Conservation (phyloP, 2,113 vertebrate genomes). For the Aspidoscelis tigris region DNA sequence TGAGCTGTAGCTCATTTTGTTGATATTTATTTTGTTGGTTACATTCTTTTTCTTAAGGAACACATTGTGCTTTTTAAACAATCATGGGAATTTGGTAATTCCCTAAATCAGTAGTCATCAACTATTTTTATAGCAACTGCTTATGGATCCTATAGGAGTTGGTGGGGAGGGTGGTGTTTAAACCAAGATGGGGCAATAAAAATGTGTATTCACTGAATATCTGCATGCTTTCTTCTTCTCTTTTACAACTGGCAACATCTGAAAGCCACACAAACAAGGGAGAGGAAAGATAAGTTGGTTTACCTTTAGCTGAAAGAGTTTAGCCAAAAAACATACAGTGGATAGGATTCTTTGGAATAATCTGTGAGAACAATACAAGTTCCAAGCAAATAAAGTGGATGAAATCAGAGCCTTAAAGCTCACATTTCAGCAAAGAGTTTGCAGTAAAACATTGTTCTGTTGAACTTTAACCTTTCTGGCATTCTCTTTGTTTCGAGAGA, state of each 20-base stretch:
- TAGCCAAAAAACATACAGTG: not conserved
- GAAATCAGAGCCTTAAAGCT: not conserved
- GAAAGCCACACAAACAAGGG: too few species aligned
- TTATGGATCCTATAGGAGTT: not conserved
- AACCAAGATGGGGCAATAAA: too few species aligned
- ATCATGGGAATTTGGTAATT: not conserved
- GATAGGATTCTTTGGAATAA: not conserved
- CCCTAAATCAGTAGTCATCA: not conserved
- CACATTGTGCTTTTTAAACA: not conserved
- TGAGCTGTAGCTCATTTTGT: too few species aligned
- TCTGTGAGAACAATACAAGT: not conserved
- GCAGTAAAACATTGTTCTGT: not conserved
- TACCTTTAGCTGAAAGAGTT: not conserved
- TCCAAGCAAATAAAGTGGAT: not conserved
- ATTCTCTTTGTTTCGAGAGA: not conserved
- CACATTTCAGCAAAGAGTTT: not conserved
- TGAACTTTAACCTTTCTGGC: slow-evolving; percentile 3
- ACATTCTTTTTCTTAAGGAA: not conserved
- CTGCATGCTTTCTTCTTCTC: not conserved
- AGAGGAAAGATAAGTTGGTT: not conserved
- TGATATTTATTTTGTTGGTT: not conserved
- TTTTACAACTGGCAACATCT: not conserved
- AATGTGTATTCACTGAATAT: too few species aligned
- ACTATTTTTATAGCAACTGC: not conserved
- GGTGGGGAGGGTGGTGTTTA: not conserved